These are phyloP conservation scores for Drosophila repleta DNA, from an alignment of 1,140 invertebrate species.

Conservation along the genomic window DNA sequence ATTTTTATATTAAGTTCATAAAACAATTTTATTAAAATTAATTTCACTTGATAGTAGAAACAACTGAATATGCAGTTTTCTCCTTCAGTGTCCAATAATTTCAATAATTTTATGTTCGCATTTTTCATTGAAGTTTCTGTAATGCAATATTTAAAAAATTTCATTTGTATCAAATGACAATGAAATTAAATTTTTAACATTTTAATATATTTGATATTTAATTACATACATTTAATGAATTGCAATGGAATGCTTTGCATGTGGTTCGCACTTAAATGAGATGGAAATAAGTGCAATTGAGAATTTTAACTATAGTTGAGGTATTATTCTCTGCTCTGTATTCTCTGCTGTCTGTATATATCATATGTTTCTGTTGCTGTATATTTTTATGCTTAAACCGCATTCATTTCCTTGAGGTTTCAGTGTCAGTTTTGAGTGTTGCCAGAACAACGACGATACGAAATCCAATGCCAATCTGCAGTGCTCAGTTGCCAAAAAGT, in stretches of 20 bases:
- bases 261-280: neutral
- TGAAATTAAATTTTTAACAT: neutral
- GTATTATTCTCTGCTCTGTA: neutral
- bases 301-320: neutral
- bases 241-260: too few relatives aligned
- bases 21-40: too few relatives aligned
- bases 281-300: neutral
- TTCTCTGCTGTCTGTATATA: neutral
- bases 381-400: neutral
- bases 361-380: neutral
- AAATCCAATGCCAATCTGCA: slow-evolving; percentile 25
- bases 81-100: too few relatives aligned
- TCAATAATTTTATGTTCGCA: neutral
- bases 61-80: too few relatives aligned
- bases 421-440: neutral
- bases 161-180: neutral
- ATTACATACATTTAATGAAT: too few relatives aligned
- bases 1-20: too few relatives aligned
- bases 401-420: slow-evolving; percentile 1
- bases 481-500: slow-evolving; percentile 20
- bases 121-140: neutral
- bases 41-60: too few relatives aligned
- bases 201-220: neutral
- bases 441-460: slow-evolving; percentile 1
- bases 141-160: neutral